A percentile compares a stretch with the other conserved stretches of the same genome.
Evolutionary conservation across 2,797 vertebrate species (phyloP).

Genomic region (Pangasius mekongensis): DNA sequence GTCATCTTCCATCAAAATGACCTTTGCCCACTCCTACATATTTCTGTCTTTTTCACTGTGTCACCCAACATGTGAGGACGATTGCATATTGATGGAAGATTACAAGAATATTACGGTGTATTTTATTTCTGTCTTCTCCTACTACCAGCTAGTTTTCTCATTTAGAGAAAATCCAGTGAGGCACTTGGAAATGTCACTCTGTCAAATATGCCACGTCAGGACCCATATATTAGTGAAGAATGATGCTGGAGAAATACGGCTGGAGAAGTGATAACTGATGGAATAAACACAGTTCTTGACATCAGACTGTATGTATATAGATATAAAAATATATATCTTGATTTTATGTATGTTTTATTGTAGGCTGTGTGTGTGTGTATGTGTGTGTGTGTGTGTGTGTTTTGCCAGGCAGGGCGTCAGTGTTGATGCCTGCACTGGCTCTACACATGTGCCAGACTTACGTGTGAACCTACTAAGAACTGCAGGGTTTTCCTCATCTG

Average conservation of each 20-base stretch:
- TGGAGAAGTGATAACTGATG: neutral
- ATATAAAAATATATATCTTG: neutral
- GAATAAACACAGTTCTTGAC: neutral
- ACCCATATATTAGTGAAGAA: neutral
- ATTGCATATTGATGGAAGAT: neutral
- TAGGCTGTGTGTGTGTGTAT: neutral
- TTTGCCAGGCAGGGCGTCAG: constrained; percentile 9
- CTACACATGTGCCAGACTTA: constrained; percentile 69
- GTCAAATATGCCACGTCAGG: neutral
- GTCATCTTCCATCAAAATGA: neutral
- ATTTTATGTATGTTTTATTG: neutral
- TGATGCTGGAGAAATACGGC: neutral
- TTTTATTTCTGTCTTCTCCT: neutral
- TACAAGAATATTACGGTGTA: neutral
- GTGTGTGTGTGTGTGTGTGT: neutral
- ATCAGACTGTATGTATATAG: neutral
- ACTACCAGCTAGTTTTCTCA: neutral
- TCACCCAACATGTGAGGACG: neutral
- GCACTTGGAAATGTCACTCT: neutral
- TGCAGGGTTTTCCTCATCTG: constrained; percentile 77
- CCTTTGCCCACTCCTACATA: neutral
- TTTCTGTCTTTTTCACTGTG: neutral
- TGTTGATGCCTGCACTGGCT: constrained; percentile 22
- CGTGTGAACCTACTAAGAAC: constrained; percentile 80
- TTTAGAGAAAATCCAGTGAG: neutral